A percentile compares a stretch with the other conserved stretches of the same genome.
These are phyloP conservation scores for Micoletzkya japonica DNA, from an alignment of 2,888 invertebrate genomes.

Conservation along the genomic window DNA sequence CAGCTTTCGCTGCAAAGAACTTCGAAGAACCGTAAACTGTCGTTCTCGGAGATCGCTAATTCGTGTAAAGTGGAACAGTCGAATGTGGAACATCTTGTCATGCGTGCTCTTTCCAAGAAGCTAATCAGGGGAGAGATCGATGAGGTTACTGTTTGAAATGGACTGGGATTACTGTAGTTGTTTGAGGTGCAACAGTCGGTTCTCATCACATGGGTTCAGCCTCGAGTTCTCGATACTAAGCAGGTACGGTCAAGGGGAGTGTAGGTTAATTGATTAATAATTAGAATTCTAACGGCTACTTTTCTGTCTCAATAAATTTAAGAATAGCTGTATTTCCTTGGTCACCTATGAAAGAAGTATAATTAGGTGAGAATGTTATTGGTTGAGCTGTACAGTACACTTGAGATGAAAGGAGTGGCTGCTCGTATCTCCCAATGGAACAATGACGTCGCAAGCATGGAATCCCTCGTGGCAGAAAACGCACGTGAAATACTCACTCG, in stretches of 20 bases:
- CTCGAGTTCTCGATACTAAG: conserved; percentile 75
- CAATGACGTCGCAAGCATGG: conserved; percentile 77
- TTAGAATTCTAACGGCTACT: too few species aligned
- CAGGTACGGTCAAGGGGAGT: too few species aligned
- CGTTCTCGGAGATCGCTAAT: conserved; percentile 85
- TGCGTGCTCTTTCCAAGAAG: conserved; percentile 94
- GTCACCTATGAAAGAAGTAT: too few species aligned
- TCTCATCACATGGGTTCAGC: conserved; percentile 84
- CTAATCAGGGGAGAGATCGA: conserved; percentile 77
- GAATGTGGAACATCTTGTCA: conserved; percentile 86
- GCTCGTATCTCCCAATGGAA: conserved; percentile 77
- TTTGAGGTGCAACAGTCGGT: conserved; percentile 73
- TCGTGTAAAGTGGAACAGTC: conserved; percentile 79
- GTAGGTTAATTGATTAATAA: too few species aligned
- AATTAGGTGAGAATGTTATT: too few species aligned
- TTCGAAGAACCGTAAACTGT: conserved; percentile 81
- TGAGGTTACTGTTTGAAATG: conserved; percentile 40
- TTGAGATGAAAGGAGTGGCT: conserved; percentile 77
- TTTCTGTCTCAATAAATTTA: too few species aligned
- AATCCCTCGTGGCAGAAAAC: conserved; percentile 75
- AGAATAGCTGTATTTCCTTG: too few species aligned
- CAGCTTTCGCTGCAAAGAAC: conserved; percentile 94
- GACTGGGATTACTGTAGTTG: background rate
- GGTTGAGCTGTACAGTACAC: too few species aligned
- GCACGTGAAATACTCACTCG: conserved; percentile 78